A percentile compares a stretch with the other conserved stretches of the same genome.
These are phyloP conservation scores for Nematolebias whitei DNA, from an alignment of 2,113 vertebrate genomes.

Conservation along the genomic window DNA sequence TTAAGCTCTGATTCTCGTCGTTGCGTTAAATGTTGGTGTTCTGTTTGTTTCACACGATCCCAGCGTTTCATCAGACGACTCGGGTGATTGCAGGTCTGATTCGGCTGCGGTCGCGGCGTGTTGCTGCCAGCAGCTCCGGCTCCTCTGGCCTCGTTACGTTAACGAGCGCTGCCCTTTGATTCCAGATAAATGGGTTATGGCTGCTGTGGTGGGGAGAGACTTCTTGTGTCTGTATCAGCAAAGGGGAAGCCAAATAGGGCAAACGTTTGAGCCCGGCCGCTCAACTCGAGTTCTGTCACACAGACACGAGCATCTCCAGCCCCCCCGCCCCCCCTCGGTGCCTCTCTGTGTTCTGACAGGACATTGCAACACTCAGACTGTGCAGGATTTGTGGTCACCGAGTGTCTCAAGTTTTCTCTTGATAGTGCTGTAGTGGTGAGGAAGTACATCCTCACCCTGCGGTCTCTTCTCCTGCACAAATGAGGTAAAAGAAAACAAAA, in stretches of 20 bases:
- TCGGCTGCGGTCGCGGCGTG: no score
- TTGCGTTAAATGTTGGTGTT: no score
- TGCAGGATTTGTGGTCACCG: constrained; percentile 55
- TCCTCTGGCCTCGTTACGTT: constrained; percentile 45
- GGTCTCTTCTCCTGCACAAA: constrained; percentile 54
- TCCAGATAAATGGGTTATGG: constrained; percentile 63
- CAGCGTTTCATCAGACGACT: no score
- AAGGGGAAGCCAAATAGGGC: constrained; percentile 54
- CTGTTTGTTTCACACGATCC: no score
- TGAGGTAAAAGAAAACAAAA: constrained; percentile 37
- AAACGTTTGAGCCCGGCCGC: constrained; percentile 26
- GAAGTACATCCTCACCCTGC: constrained; percentile 74
- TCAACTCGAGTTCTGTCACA: no score
- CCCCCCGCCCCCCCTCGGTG: background rate
- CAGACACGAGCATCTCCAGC: constrained; percentile 1
- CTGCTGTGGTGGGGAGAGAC: constrained; percentile 53
- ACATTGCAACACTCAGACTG: constrained; percentile 50
- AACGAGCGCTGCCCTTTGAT: constrained; percentile 45
- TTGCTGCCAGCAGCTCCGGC: constrained; percentile 26
- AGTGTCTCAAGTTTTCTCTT: constrained; percentile 59
- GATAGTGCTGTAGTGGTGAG: constrained; percentile 57
- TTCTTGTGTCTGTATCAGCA: constrained; percentile 29
- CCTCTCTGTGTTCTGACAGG: constrained; percentile 14
- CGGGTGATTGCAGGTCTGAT: no score
- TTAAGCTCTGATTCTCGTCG: no score